phyloP scores from a whole-genome alignment of 2,888 invertebrate species.

The Phorcus lineatus region DNA sequence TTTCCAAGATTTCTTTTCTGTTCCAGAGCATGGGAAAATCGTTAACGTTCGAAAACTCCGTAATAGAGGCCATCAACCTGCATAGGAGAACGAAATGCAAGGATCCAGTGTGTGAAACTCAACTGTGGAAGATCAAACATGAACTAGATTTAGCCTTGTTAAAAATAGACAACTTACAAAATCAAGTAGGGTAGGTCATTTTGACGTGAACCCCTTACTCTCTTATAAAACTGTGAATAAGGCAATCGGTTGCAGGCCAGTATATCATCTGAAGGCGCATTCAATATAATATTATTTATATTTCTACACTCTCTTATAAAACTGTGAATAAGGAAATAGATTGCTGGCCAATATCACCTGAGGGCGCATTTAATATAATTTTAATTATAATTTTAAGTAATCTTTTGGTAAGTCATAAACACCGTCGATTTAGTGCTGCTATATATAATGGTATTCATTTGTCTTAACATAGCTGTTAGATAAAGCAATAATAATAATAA shows the following conservation, averaged over 20 bases:
- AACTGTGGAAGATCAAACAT: conserved; percentile 91
- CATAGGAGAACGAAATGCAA: conserved; percentile 85
- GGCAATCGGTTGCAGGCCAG: too few species aligned
- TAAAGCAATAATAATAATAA: too few species aligned
- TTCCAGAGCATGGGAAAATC: conserved; percentile 83
- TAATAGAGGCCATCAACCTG: conserved; percentile 86
- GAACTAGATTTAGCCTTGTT: conserved; percentile 91
- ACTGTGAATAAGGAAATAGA: background rate
- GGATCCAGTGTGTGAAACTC: conserved; percentile 79
- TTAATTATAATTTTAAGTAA: too few species aligned
- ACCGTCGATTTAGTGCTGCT: too few species aligned
- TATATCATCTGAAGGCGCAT: too few species aligned
- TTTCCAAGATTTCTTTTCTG: background rate
- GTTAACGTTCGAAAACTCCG: conserved; percentile 87
- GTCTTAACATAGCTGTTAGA: too few species aligned
- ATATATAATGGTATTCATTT: too few species aligned
- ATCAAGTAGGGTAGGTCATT: conserved; percentile 79
- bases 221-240: background rate
- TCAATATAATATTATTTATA: too few species aligned
- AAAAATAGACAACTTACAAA: conserved; percentile 89
- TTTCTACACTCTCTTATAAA: background rate
- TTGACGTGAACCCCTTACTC: background rate
- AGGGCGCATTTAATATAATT: too few species aligned
- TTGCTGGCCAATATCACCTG: too few species aligned
- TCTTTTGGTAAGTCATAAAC: background rate